A percentile compares a stretch with the other conserved stretches of the same genome.
phyloP scores from a whole-genome alignment of 92 coral and sea anemone species.

The Anthopleura xanthogrammica region DNA sequence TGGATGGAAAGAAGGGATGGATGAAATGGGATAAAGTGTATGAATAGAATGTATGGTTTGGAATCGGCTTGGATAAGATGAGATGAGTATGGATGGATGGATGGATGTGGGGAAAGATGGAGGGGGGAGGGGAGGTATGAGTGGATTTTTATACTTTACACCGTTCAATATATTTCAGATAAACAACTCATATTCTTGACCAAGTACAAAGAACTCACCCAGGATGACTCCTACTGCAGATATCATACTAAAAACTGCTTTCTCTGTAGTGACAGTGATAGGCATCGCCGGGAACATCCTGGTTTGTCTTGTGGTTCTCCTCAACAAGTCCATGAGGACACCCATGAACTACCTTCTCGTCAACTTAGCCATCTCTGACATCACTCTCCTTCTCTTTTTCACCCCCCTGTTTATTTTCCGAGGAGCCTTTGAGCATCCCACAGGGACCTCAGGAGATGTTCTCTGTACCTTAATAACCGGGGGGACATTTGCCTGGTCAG shows the following conservation, averaged over 20 bases:
- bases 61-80: too few species aligned
- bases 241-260: slow-evolving; percentile 1
- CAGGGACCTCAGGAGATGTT: slow-evolving; percentile 14
- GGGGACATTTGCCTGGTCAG: slow-evolving; percentile 35
- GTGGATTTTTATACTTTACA: too few species aligned
- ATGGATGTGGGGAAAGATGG: not conserved
- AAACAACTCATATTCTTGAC: not conserved
- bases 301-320: slow-evolving; percentile 48
- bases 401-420: slow-evolving; percentile 30
- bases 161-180: not conserved
- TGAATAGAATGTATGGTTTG: too few species aligned
- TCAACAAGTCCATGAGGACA: slow-evolving; percentile 40
- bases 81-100: not conserved
- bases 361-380: slow-evolving; percentile 42
- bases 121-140: too few species aligned
- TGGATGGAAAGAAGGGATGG: not conserved
- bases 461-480: slow-evolving; percentile 23
- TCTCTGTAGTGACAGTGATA: slow-evolving; percentile 8
- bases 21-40: too few species aligned
- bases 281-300: slow-evolving; percentile 35
- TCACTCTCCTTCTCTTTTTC: slow-evolving; percentile 31
- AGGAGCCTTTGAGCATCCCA: slow-evolving; percentile 21
- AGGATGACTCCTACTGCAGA: not conserved
- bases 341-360: slow-evolving; percentile 48
- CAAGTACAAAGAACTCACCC: not conserved